A percentile compares a stretch with the other conserved stretches of the same genome.
phyloP scores from a whole-genome alignment of 1,140 invertebrate species.

The Chionoecetes opilio region DNA sequence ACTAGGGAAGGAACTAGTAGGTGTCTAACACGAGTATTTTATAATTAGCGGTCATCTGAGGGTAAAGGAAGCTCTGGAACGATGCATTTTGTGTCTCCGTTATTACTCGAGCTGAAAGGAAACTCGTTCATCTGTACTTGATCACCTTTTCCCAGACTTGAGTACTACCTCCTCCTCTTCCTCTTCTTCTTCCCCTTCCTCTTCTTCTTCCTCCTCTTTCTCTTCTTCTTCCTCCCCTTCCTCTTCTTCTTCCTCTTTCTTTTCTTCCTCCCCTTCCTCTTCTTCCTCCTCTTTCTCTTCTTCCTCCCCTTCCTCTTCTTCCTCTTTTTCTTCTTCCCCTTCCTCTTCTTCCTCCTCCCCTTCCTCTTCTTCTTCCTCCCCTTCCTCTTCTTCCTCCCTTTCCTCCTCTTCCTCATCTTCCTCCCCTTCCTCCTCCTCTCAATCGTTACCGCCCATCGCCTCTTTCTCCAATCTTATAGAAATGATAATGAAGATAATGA shows the following conservation, averaged over 20 bases:
- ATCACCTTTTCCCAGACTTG: too few relatives aligned
- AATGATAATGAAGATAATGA: too few relatives aligned
- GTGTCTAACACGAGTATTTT: too few relatives aligned
- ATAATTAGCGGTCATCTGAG: too few relatives aligned
- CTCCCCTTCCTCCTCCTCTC: neutral
- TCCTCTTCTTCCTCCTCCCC: neutral
- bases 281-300: neutral
- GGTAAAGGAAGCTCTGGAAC: too few relatives aligned
- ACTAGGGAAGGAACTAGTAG: too few relatives aligned
- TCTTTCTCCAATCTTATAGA: too few relatives aligned
- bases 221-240: neutral
- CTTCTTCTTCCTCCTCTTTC: neutral
- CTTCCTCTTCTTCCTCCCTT: neutral
- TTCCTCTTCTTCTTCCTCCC: neutral
- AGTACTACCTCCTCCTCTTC: neutral
- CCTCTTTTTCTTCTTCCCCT: neutral
- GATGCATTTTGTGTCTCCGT: too few relatives aligned
- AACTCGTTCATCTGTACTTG: too few relatives aligned
- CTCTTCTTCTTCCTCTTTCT: too few relatives aligned
- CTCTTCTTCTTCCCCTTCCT: too few relatives aligned
- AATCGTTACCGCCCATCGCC: neutral
- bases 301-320: neutral
- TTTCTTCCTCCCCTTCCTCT: neutral
- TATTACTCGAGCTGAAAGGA: too few relatives aligned
- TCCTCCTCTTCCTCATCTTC: neutral